These are phyloP conservation scores for Malacosoma neustria DNA, from an alignment of 2,888 invertebrate species.

Conservation along the genomic window DNA sequence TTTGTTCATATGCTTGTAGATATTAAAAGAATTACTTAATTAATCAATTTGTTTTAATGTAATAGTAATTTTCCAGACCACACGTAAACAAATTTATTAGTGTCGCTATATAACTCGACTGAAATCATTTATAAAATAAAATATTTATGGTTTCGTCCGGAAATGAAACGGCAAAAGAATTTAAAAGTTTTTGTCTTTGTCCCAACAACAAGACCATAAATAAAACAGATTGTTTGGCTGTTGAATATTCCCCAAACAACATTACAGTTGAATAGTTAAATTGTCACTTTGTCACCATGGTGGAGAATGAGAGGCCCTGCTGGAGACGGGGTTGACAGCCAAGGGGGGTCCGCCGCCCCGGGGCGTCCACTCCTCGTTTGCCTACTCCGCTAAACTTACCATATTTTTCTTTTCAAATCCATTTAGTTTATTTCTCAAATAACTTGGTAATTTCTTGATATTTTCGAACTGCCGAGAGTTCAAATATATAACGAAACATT, in stretches of 20 bases:
- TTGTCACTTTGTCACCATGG: conserved; percentile 63
- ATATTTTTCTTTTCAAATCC: conserved; percentile 15
- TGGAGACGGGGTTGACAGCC: conserved; percentile 33
- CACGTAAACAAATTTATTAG: too few relatives aligned
- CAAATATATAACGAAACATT: too few relatives aligned
- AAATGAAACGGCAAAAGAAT: conserved; percentile 59
- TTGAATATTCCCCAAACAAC: conserved; percentile 64
- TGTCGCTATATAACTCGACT: too few relatives aligned
- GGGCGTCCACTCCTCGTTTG: conserved; percentile 36
- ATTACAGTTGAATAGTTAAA: conserved; percentile 66
- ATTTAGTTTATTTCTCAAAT: conserved; percentile 8
- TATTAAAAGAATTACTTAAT: too few relatives aligned
- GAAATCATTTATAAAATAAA: too few relatives aligned
- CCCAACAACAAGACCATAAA: conserved; percentile 59
- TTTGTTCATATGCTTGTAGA: too few relatives aligned
- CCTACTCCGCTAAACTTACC: conserved; percentile 23
- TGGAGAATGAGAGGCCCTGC: conserved; percentile 32
- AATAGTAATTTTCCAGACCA: too few relatives aligned
- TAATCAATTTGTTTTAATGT: too few relatives aligned
- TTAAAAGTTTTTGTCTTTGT: conserved; percentile 43
- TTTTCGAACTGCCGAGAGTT: too few relatives aligned
- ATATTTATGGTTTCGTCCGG: conserved; percentile 45
- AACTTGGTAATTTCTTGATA: not conserved
- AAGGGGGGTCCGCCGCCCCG: conserved; percentile 31
- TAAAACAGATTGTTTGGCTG: conserved; percentile 53